Evolutionary conservation across 1,140 invertebrate species (phyloP).

Genomic region (Bacillus rossius): DNA sequence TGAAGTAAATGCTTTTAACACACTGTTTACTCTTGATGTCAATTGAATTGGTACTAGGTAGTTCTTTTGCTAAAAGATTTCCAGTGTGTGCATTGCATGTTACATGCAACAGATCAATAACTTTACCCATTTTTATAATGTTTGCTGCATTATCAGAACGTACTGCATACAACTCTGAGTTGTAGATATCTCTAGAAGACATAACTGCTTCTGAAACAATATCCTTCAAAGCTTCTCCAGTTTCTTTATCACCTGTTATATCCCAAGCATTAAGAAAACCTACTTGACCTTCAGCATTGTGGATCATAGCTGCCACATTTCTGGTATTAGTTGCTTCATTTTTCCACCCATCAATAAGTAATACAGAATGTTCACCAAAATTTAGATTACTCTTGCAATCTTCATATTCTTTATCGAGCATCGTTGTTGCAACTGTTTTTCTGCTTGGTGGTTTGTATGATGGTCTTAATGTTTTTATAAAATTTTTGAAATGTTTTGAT

Average conservation of each 20-base stretch:
- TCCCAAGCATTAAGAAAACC: slow-evolving; percentile 8
- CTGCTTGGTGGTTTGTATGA: not conserved
- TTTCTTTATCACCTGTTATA: slow-evolving; percentile 4
- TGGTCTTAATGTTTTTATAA: not conserved
- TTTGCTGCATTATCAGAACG: not conserved
- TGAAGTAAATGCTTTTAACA: slow-evolving; percentile 3
- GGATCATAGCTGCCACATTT: too few species aligned
- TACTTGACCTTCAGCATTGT: not conserved
- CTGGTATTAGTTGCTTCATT: not conserved
- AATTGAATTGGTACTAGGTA: not conserved
- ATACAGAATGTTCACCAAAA: not conserved
- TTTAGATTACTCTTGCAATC: not conserved
- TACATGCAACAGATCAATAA: slow-evolving; percentile 4
- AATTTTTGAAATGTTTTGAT: slow-evolving; percentile 1
- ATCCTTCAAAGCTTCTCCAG: not conserved
- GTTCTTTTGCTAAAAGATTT: slow-evolving; percentile 5
- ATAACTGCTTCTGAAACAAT: not conserved
- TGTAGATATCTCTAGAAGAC: not conserved
- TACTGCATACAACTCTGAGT: too few species aligned
- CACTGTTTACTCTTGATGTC: slow-evolving; percentile 4
- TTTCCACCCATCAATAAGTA: not conserved
- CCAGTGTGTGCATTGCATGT: slow-evolving; percentile 8
- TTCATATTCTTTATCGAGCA: slow-evolving; percentile 3
- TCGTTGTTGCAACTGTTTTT: slow-evolving; percentile 1
- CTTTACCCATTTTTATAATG: slow-evolving; percentile 7